Base-by-base conservation (phyloP, 2,888 invertebrate species). In the Epistrophe grossulariae region DNA sequence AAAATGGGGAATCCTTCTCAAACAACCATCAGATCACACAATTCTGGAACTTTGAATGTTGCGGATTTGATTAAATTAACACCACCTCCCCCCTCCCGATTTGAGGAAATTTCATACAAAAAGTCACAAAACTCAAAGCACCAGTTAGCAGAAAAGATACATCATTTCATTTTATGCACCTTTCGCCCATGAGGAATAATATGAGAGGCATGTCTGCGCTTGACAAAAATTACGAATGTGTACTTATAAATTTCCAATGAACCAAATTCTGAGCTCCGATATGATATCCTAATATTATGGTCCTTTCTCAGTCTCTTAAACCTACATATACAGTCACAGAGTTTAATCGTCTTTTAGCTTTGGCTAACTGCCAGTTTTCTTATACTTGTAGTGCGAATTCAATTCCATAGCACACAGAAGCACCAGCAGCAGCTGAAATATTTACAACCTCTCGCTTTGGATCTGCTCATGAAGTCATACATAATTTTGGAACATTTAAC, bases 401-500 rank as follows among this genome's bases (percentile, higher is more conserved):
- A 82, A 83, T 83, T 76, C 79, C 82, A 24, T 79, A 81, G 31
- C 13, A 17, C 15, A 15, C 40, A 40, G 60, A 60, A 84, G 38
- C 60, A 70, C 55, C 38, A 59, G 62, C 48, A 70, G 70, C 38
- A 59, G 62, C 43, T 83, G 79, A 87, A 79, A 72, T 79, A 83
- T 82, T 74, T 79, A 76, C 87, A 87, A 76, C 71, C 64, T 78
- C 62, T 72, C 71, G 28, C 74, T 71, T 76, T 35, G 66, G 45
- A 43, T 55, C 82, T 87, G 87, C 83, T 83, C 72, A 79, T 87
- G 87, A 87, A 87, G 87, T 87, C 82, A 87, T 87, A 87, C 87
- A 87, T 87, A 82, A 87, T 87, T 87, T 87, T 87, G 87, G 87
- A 79, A 87, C 87, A 87, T 87, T 87, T 87, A 87, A 87, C 87